phyloP scores from a whole-genome alignment of 2,888 invertebrate genomes.

The Ophion costatus region DNA sequence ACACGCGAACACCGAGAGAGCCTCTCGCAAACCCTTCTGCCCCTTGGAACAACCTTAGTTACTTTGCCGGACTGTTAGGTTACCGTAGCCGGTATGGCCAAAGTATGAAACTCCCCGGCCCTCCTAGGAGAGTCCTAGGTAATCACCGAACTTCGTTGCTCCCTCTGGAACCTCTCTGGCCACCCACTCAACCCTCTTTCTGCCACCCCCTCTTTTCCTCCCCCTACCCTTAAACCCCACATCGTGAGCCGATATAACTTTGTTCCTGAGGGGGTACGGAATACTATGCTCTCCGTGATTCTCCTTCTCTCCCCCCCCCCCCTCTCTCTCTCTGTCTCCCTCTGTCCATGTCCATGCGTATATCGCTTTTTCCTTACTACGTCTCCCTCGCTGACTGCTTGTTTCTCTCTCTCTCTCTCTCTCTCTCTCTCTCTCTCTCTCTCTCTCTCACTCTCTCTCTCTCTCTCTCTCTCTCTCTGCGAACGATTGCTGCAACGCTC shows the following conservation, averaged over 20 bases:
- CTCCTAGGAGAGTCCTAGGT: slow-evolving; percentile 83
- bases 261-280: slow-evolving; percentile 80
- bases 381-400: too few relatives aligned
- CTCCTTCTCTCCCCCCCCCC: slow-evolving; percentile 44
- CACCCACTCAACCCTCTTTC: slow-evolving; percentile 68
- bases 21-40: slow-evolving; percentile 64
- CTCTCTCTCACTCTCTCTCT: too few relatives aligned
- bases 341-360: too few relatives aligned
- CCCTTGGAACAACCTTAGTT: slow-evolving; percentile 81
- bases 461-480: slow-evolving; percentile 1
- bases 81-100: slow-evolving; percentile 78
- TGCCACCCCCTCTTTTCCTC: slow-evolving; percentile 54
- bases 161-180: slow-evolving; percentile 79
- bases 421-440: too few relatives aligned
- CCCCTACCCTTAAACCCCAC: slow-evolving; percentile 56
- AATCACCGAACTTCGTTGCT: slow-evolving; percentile 83
- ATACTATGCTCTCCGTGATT: slow-evolving; percentile 72
- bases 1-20: slow-evolving; percentile 46
- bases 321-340: not conserved
- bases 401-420: not conserved
- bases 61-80: slow-evolving; percentile 82
- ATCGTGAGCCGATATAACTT: slow-evolving; percentile 82
- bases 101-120: slow-evolving; percentile 81
- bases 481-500: slow-evolving; percentile 45
- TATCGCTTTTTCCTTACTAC: too few relatives aligned